Evolutionary conservation across 53 echinoderm and acorn worm genomes (phyloP).

Genomic region (Astropecten irregularis): DNA sequence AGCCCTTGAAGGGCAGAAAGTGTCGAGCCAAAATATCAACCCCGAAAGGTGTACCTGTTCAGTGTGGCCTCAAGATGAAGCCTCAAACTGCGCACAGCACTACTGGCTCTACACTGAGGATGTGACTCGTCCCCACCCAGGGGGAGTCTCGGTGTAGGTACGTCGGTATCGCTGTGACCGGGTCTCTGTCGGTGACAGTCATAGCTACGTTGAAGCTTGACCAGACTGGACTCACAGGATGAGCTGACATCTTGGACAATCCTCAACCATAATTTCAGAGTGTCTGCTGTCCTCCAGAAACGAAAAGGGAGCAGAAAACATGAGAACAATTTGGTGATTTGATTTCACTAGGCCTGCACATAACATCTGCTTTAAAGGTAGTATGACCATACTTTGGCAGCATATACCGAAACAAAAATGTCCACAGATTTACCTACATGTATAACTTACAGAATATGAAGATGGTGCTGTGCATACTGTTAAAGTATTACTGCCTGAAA

Average conservation of each 20-base stretch:
- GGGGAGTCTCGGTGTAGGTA: background rate
- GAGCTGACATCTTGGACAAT: conserved; percentile 3
- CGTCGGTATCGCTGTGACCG: background rate
- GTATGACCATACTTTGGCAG: no score
- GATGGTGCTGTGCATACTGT: no score
- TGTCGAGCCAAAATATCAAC: no score
- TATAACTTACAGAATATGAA: no score
- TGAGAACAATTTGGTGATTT: background rate
- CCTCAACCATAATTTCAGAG: background rate
- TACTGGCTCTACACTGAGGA: conserved; percentile 20
- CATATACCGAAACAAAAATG: no score
- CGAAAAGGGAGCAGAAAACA: background rate
- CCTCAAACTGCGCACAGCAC: conserved; percentile 69
- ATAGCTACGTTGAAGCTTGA: conserved; percentile 51
- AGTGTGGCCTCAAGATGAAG: conserved; percentile 69
- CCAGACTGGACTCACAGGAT: conserved; percentile 7
- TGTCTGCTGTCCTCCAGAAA: background rate
- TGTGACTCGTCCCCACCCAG: background rate
- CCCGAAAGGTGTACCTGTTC: conserved; percentile 56
- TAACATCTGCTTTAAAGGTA: background rate
- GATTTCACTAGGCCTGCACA: background rate
- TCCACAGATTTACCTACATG: no score
- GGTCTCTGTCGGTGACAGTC: conserved; percentile 57
- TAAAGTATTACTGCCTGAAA: no score
- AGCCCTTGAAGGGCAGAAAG: no score